Evolutionary conservation across 1,140 invertebrate species (phyloP), one percentile per base, ranked within the genome.

Genomic region (Acromyrmex echinatior): DNA sequence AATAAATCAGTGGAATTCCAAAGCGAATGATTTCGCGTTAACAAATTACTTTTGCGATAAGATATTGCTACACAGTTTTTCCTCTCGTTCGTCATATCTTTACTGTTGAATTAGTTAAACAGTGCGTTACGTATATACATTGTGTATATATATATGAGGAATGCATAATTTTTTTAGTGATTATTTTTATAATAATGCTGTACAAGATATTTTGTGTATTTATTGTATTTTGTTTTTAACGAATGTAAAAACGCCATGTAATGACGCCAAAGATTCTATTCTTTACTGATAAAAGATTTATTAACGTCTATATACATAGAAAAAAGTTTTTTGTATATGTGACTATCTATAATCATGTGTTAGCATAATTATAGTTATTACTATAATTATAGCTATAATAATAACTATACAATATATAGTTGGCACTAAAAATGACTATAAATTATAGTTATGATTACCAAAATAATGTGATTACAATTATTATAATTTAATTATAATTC

Each of bases 41-140:
- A 84, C 70, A 84, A 84, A 74, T 84, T 60, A n/a, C 70, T 74
- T 45, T 62, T 10, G n/a, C 0, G 51, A 81, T 71, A 81, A 71
- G 31, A 60, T 12, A 39, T 25, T 5, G 49, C 0, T 31, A 10
- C 51, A 65, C 25, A 18, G 14, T 80, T 21, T 58, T 56, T 71
- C 28, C 1, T 73, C 51, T n/a, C 6, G 14, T 80, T 12, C 14
- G 6, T 12, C n/a, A 16, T 14, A 35, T 66, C 62, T 65, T 65
- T 3, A 62, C 25, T 10, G 21, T 49, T 21, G 39, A 63, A 63
- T 16, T 6, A 14, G 21, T 14, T 25, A 49, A 49, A 71, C 6
- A 39, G 35, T 39, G 6, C 35, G 9, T 16, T 70, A 2, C 12
- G 2, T 21, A 16, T 16, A 49, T 14, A 28, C 14, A 25, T 25